Percentiles rank a stretch among this genome's conserved stretches.
Conservation (phyloP, 2,113 vertebrate genomes). For the Rhizomys pruinosus region DNA sequence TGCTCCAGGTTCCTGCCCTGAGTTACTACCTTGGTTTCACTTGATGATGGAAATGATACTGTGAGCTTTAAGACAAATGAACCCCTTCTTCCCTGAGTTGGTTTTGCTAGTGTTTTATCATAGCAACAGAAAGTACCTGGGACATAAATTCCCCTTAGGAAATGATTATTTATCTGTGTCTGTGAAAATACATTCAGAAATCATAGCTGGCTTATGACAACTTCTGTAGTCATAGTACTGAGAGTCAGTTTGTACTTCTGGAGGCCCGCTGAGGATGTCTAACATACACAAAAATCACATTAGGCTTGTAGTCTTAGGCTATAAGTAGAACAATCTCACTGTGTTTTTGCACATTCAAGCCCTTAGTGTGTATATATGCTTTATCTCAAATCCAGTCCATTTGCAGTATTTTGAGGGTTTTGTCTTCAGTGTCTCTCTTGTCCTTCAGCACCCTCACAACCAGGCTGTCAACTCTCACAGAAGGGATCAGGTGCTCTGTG, state of each 20-base stretch:
- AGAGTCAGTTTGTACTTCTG: not conserved
- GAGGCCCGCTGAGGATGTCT: not conserved
- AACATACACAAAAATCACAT: no score
- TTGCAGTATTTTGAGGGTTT: constrained; percentile 37
- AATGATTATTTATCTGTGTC: not conserved
- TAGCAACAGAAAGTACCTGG: no score
- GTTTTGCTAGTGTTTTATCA: no score
- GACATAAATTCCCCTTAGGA: constrained; percentile 8
- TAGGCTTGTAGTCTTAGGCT: constrained; percentile 26
- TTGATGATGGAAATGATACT: no score
- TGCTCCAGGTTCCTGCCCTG: no score
- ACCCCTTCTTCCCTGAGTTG: no score
- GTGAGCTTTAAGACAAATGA: no score
- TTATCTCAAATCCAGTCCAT: not conserved
- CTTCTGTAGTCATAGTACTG: not conserved
- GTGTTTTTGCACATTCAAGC: not conserved
- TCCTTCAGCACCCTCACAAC: not conserved
- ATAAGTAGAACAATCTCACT: not conserved
- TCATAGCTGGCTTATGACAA: not conserved
- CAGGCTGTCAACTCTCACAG: not conserved
- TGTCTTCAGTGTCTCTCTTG: not conserved
- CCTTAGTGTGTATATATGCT: constrained; percentile 22
- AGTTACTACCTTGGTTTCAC: no score
- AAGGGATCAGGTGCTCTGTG: not conserved
- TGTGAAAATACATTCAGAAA: constrained; percentile 22